phyloP scores from a whole-genome alignment of 2,797 vertebrate genomes.

The Spinibarbus caldwelli region DNA sequence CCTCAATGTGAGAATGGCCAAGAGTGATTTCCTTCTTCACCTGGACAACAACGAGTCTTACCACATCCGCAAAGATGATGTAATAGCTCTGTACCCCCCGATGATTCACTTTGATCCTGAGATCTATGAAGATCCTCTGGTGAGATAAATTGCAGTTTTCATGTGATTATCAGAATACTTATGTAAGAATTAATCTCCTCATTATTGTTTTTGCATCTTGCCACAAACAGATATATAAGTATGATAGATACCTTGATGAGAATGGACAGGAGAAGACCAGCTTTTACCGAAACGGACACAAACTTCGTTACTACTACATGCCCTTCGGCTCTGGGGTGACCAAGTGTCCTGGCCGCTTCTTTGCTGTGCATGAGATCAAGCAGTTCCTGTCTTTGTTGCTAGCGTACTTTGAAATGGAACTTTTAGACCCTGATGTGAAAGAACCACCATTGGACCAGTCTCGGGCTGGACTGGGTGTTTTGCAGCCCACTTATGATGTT shows the following conservation, averaged over 20 bases:
- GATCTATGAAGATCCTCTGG: constrained; percentile 91
- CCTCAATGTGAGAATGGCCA: constrained; percentile 90
- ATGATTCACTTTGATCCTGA: constrained; percentile 93
- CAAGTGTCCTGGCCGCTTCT: constrained; percentile 92
- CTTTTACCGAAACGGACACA: constrained; percentile 83
- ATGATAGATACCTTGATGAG: constrained; percentile 88
- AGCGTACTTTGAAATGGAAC: constrained; percentile 87
- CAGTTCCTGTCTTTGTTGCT: constrained; percentile 88
- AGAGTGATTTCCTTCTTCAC: constrained; percentile 89
- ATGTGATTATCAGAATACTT: too few relatives aligned
- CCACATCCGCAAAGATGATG: constrained; percentile 90
- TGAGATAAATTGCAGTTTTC: constrained; percentile 69
- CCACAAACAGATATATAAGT: constrained; percentile 86
- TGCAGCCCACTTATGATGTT: constrained; percentile 89
- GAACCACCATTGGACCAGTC: constrained; percentile 92
- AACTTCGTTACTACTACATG: constrained; percentile 90
- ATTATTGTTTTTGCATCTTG: constrained; percentile 2
- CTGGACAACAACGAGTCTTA: constrained; percentile 86
- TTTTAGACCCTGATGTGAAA: constrained; percentile 79
- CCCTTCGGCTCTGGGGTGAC: constrained; percentile 94
- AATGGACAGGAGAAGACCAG: constrained; percentile 83
- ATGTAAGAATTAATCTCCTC: neutral
- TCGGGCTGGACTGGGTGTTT: constrained; percentile 90
- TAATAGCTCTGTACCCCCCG: constrained; percentile 92
- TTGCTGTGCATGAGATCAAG: constrained; percentile 94